Evolutionary conservation across 2,888 invertebrate species (phyloP).

Genomic region (Caradrina kadenii): DNA sequence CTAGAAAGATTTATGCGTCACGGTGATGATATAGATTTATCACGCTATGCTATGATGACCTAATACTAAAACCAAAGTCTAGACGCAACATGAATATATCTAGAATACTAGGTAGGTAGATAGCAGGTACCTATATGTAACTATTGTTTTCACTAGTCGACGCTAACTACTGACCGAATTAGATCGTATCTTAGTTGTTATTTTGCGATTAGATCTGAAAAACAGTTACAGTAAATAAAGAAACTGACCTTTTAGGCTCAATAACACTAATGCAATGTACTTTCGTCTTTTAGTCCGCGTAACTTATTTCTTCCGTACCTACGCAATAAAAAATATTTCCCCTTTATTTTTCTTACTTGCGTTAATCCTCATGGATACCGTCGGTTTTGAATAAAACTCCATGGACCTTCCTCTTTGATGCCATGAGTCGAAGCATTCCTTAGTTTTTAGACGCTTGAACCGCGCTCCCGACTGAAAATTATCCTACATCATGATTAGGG

Average conservation of each 20-base stretch:
- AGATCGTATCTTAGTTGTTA: constrained; percentile 35
- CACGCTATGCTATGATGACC: constrained; percentile 4
- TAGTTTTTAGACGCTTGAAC: too few species aligned
- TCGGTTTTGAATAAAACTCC: too few species aligned
- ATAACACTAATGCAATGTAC: neutral
- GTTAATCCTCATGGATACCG: too few species aligned
- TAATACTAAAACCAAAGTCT: constrained; percentile 31
- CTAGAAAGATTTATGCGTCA: neutral
- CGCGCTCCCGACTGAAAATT: too few species aligned
- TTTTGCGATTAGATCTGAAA: constrained; percentile 7
- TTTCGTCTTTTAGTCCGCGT: neutral
- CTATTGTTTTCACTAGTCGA: constrained; percentile 8
- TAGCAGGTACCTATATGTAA: neutral
- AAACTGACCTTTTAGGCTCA: neutral
- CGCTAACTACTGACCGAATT: constrained; percentile 12
- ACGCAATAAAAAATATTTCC: too few species aligned
- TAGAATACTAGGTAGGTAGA: constrained; percentile 1
- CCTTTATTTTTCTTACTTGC: too few species aligned
- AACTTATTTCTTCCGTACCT: too few species aligned
- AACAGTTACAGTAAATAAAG: constrained; percentile 7
- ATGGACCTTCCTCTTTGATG: too few species aligned
- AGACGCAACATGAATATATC: constrained; percentile 14
- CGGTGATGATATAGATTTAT: neutral
- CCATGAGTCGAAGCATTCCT: too few species aligned
- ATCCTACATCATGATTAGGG: too few species aligned